Conservation (phyloP, 2,113 vertebrate genomes). For the Archilochus colubris region DNA sequence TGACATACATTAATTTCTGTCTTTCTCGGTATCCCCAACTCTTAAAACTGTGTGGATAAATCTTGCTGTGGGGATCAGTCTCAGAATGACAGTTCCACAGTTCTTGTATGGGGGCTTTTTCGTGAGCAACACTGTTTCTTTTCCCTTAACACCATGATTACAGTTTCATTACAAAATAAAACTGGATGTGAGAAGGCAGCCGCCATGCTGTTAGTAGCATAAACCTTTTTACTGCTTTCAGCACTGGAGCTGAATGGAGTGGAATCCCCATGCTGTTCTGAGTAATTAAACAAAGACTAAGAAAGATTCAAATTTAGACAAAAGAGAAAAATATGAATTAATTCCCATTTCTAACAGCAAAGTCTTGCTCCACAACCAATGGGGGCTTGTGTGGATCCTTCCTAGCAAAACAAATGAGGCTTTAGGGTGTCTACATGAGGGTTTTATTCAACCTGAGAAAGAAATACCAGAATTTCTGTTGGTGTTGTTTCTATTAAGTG, state of each 20-base stretch:
- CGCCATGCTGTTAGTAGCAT: not conserved
- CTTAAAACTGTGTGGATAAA: not conserved
- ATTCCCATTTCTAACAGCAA: not conserved
- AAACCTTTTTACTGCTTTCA: not conserved
- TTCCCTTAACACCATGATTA: not conserved
- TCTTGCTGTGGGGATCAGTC: not conserved
- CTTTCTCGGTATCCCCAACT: not conserved
- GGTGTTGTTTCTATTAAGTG: not conserved
- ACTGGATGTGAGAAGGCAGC: not conserved
- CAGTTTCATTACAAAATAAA: not conserved
- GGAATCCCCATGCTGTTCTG: not conserved
- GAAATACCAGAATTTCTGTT: not conserved
- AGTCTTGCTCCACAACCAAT: accelerated
- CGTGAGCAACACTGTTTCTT: not conserved
- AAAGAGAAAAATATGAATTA: not conserved
- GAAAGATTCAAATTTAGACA: not conserved
- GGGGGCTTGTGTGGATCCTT: not conserved
- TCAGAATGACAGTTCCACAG: not conserved
- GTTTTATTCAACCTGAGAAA: not conserved
- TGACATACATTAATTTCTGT: not conserved
- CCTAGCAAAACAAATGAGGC: not conserved
- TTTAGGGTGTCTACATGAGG: not conserved
- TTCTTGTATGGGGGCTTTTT: not conserved
- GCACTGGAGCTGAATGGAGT: not conserved
- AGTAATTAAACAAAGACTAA: not conserved